phyloP scores from a whole-genome alignment of 2,888 invertebrate genomes.

The Hipparchia sbordonii region DNA sequence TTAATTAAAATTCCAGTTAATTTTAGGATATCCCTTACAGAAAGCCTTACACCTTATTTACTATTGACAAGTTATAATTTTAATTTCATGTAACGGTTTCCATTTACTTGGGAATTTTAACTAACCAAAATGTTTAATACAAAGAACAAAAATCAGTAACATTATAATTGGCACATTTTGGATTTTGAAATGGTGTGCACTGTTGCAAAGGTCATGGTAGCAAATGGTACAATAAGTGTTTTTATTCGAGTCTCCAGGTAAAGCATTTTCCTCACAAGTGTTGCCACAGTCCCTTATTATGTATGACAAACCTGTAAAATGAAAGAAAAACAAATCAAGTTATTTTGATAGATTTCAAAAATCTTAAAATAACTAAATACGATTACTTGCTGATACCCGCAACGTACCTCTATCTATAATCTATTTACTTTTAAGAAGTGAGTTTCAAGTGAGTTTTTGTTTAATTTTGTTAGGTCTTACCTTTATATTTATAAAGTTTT shows the following conservation, averaged over 20 bases:
- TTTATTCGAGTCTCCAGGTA: slow-evolving; percentile 44
- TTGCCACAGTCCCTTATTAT: slow-evolving; percentile 64
- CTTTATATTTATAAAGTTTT: slow-evolving; percentile 53
- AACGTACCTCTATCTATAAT: too few species aligned
- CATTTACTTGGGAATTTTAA: background rate
- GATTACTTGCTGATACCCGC: too few species aligned
- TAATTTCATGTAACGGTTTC: too few species aligned
- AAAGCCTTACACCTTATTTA: too few species aligned
- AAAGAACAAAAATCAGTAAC: slow-evolving; percentile 38
- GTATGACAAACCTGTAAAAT: slow-evolving; percentile 53
- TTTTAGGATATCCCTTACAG: too few species aligned
- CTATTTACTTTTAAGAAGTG: too few species aligned
- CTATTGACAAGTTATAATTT: too few species aligned
- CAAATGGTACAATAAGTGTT: slow-evolving; percentile 63
- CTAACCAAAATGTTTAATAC: background rate
- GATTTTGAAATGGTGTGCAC: slow-evolving; percentile 50
- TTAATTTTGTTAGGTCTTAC: slow-evolving; percentile 45
- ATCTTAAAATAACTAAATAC: too few species aligned
- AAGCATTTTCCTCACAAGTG: slow-evolving; percentile 51
- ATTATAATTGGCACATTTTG: slow-evolving; percentile 46
- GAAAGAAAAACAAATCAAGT: slow-evolving; percentile 23
- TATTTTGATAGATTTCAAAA: too few species aligned
- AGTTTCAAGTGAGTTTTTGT: background rate
- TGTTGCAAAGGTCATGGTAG: slow-evolving; percentile 63
- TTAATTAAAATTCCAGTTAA: too few species aligned